phyloP scores from a whole-genome alignment of 1,140 invertebrate species.

The Ericerus pela region DNA sequence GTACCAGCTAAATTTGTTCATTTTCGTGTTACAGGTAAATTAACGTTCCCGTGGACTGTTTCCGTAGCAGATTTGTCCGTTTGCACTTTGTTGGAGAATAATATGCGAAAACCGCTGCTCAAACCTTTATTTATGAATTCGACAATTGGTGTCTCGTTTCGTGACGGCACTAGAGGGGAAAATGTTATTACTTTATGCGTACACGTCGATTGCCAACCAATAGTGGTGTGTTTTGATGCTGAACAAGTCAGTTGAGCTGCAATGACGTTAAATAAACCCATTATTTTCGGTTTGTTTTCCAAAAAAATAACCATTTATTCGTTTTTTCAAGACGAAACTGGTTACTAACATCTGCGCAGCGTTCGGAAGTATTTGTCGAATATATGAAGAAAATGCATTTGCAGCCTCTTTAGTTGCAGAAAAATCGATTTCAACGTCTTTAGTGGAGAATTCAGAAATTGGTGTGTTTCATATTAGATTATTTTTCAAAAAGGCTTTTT shows the following conservation, averaged over 20 bases:
- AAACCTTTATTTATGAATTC: constrained; percentile 41
- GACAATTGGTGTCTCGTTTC: constrained; percentile 33
- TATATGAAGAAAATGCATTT: no score
- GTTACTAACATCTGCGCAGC: no score
- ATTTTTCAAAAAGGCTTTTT: no score
- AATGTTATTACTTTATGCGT: constrained; percentile 33
- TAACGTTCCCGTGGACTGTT: neutral
- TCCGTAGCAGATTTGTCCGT: neutral
- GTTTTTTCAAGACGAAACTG: no score
- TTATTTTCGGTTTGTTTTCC: no score
- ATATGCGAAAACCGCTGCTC: constrained; percentile 26
- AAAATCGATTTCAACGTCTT: no score
- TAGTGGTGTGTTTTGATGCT: neutral
- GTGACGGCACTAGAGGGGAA: constrained; percentile 2
- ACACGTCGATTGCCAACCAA: constrained; percentile 34
- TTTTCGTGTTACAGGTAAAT: neutral
- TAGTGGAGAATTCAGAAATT: no score
- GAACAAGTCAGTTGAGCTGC: neutral
- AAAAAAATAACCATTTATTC: no score
- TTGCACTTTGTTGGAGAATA: neutral
- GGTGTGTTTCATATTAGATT: no score
- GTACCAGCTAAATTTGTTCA: no score
- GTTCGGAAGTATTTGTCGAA: no score
- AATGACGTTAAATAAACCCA: neutral
- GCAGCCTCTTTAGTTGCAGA: no score